Evolutionary conservation across 1,140 invertebrate species (phyloP).

Genomic region (Planococcus citri): DNA sequence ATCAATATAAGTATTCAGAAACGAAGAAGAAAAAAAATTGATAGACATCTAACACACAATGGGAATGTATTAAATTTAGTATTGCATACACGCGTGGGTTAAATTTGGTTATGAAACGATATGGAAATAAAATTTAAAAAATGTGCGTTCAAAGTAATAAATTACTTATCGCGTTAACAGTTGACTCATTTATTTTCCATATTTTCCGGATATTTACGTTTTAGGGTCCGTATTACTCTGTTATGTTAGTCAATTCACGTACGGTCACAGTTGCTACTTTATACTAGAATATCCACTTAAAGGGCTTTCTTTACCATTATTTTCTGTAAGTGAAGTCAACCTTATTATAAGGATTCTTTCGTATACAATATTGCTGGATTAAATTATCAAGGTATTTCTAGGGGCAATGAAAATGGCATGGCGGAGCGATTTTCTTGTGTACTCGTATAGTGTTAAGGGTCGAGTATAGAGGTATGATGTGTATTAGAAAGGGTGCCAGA

Average conservation of each 20-base stretch:
- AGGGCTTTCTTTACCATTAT: background rate
- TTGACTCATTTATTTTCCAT: slow-evolving; percentile 4
- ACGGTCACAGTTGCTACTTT: slow-evolving; percentile 6
- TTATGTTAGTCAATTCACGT: background rate
- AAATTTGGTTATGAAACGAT: slow-evolving; percentile 3
- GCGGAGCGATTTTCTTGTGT: no score
- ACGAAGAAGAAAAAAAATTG: background rate
- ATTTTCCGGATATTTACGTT: slow-evolving; percentile 7
- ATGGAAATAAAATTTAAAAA: background rate
- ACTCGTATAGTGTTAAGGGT: no score
- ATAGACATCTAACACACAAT: background rate
- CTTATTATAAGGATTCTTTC: slow-evolving; percentile 8
- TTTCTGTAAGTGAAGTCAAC: background rate
- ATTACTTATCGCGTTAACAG: background rate
- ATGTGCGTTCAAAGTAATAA: background rate
- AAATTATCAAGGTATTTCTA: background rate
- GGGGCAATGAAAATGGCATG: background rate
- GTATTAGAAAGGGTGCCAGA: no score
- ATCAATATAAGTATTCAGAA: background rate
- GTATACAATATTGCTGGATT: slow-evolving; percentile 3
- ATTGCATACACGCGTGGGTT: background rate
- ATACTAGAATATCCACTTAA: slow-evolving; percentile 7
- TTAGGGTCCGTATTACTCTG: background rate
- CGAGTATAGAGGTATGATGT: no score
- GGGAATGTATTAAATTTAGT: background rate